Evolutionary conservation across 2,113 vertebrate species (phyloP), one percentile per base, ranked within the genome.

Genomic region (Glareola pratincola): DNA sequence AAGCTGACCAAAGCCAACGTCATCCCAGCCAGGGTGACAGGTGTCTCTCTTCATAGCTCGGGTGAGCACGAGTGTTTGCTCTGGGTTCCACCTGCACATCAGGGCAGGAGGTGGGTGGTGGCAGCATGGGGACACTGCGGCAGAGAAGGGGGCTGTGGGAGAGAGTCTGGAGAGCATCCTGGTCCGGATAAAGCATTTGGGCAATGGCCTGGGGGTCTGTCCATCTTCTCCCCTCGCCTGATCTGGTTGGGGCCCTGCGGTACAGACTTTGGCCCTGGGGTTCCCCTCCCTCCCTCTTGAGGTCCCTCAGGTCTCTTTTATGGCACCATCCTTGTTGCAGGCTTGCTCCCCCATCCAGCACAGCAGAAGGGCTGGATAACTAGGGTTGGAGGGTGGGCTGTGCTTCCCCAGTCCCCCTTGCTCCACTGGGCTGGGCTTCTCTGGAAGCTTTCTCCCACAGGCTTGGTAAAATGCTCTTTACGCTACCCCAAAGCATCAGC

Each of bases 1-100:
- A 99, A 99, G 97, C 97, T 99, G 79, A 98, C 99, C 60, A 99
- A 99, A 62, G 99, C 99, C 83, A 99, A 98, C 3, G 88, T 99
- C 90, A 98, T 99, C 93, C 97, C 98, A 1, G 99, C 99, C 80
- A 98, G 98, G 19, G 99, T 99, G 97, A 98, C 93, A 0, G 97
- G 98, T 24, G 73, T 99, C 93, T 98, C 98, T 64, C 98, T 99
- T 88, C 98, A 98, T 67, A 97, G 78, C 81, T 95, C 97, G 1
- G 99, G 99, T 99, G 96, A 96, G 98, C 13, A 7, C 0, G 0
- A n/a, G 53, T 24, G 7, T 68, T 4, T 71, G 41, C 62, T 59
- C 54, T 64, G 36, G 39, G 30, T 39, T 15, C 45, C 0, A 1
- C 23, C 0, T 1, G 22, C 6, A 8, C 9, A 5, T 8, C 12